Evolutionary conservation across 2,113 vertebrate species (phyloP).

Genomic region (Sarotherodon lohbergeri): DNA sequence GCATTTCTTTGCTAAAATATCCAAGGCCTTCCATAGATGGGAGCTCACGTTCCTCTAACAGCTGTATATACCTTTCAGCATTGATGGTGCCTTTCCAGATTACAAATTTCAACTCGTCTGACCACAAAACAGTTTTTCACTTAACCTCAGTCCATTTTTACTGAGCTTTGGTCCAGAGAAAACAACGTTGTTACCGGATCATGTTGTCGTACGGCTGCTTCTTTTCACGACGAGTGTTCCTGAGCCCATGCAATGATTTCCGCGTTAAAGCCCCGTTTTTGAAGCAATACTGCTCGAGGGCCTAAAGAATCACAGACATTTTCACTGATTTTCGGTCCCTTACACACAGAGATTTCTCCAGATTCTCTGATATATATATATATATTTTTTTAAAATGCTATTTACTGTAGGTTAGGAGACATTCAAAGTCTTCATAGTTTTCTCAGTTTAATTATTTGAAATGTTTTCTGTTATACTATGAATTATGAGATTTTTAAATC

Average conservation of each 20-base stretch:
- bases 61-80: not conserved
- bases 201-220: not conserved
- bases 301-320: not conserved
- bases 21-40: not conserved
- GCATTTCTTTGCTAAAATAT: not conserved
- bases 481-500: not conserved
- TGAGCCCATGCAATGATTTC: not conserved
- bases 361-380: not conserved
- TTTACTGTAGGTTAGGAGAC: not conserved
- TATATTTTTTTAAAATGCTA: not conserved
- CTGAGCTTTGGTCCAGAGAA: not conserved
- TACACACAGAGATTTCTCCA: not conserved
- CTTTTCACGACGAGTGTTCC: not conserved
- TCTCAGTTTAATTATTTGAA: not conserved
- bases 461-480: not conserved
- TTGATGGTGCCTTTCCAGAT: not conserved
- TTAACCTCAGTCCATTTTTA: not conserved
- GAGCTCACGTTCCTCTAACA: not conserved
- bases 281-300: not conserved
- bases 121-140: not conserved
- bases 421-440: not conserved
- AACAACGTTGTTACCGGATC: not conserved
- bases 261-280: not conserved
- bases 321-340: not conserved
- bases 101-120: not conserved